phyloP scores from a whole-genome alignment of 2,113 vertebrate genomes.

The Calidris pugnax region DNA sequence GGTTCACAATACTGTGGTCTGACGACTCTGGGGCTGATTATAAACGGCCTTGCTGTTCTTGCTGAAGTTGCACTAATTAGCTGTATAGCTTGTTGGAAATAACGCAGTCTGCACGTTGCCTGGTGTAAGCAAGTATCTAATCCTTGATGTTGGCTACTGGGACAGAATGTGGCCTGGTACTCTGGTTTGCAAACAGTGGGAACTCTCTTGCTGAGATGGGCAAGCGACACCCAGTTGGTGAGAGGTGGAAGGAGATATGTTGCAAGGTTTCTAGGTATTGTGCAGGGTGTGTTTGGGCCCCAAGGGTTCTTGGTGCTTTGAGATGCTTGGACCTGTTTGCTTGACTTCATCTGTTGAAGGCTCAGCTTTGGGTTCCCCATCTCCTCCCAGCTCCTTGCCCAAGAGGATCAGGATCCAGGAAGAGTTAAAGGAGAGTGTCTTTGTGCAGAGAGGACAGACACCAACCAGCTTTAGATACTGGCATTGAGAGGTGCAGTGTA shows the following conservation, averaged over 20 bases:
- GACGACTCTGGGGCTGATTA: not conserved
- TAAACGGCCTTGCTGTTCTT: slow-evolving; percentile 18
- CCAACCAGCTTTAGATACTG: not conserved
- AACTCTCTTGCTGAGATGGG: not conserved
- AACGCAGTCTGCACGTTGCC: not conserved
- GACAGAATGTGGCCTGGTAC: not conserved
- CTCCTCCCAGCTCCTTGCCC: not conserved
- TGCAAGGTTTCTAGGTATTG: not conserved
- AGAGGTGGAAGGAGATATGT: not conserved
- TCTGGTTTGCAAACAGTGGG: not conserved
- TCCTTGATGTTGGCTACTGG: not conserved
- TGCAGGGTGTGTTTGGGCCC: not conserved
- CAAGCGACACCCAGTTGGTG: not conserved
- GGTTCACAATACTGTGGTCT: not conserved
- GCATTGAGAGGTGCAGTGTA: too few relatives aligned
- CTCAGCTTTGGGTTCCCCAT: not conserved
- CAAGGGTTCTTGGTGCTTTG: not conserved
- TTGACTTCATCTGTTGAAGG: not conserved
- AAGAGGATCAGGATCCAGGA: not conserved
- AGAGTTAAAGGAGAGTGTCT: not conserved
- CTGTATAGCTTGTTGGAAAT: slow-evolving; percentile 15
- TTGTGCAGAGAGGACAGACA: not conserved
- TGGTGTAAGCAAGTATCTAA: slow-evolving; percentile 18
- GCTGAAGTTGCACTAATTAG: slow-evolving; percentile 46
- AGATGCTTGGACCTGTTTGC: not conserved